Percentiles rank a stretch among this genome's conserved stretches.
phyloP scores from a whole-genome alignment of 2,888 invertebrate genomes.

The Hyppa rectilinea region DNA sequence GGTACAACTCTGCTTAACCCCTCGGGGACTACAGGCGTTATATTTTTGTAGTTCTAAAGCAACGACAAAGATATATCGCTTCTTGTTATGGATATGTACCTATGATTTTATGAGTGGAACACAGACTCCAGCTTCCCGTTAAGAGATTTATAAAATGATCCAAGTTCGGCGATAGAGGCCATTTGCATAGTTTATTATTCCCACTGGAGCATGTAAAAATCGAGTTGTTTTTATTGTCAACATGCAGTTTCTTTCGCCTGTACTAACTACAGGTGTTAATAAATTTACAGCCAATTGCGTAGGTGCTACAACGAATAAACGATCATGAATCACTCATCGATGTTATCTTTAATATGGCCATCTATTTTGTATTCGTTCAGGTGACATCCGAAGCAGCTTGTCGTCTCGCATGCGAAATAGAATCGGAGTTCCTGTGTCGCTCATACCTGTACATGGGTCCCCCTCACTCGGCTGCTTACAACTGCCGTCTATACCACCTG shows the following conservation, averaged over 20 bases:
- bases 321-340: constrained; percentile 55
- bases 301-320: constrained; percentile 38
- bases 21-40: no score
- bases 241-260: not conserved
- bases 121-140: constrained; percentile 4
- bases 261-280: constrained; percentile 31
- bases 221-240: not conserved
- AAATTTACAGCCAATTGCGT: constrained; percentile 38
- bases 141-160: constrained; percentile 26
- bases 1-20: no score
- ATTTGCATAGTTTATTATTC: constrained; percentile 18
- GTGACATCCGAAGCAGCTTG: constrained; percentile 97
- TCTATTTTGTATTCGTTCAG: constrained; percentile 77
- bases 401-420: constrained; percentile 97
- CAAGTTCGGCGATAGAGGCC: not conserved
- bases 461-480: constrained; percentile 95
- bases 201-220: not conserved
- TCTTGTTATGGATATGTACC: constrained; percentile 32
- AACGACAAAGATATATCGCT: constrained; percentile 44
- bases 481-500: constrained; percentile 97
- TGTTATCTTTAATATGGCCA: constrained; percentile 55
- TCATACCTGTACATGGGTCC: constrained; percentile 95
- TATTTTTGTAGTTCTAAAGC: no score
- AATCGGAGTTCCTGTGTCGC: constrained; percentile 97
- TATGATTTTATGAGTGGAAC: constrained; percentile 23